Base-by-base conservation (phyloP, 1,140 invertebrate species). In the Lanistes nyassanus region DNA sequence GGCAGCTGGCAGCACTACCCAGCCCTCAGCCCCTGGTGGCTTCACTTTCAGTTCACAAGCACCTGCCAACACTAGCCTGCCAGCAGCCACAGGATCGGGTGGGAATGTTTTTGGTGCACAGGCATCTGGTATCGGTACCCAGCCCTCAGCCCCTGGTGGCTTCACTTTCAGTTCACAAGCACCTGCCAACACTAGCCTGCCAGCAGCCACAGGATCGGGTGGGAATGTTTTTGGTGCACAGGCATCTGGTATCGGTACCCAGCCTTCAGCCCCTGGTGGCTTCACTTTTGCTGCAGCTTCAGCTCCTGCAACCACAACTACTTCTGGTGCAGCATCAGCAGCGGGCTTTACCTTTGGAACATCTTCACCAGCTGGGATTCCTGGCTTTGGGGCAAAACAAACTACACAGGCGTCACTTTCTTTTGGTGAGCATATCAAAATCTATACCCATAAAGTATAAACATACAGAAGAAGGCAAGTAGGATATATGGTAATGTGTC, bases 1-100 rank as follows among this genome's bases (percentile, higher is more conserved):
- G 23, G 37, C 77, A 39, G n/a, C 71, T 39, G 47, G 71, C n/a
- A 11, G 31, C n/a, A 47, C 29, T 5, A 16, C 71, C 19, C 64
- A 62, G 21, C 34, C 34, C 29, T 34, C 76, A 21, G 64, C 70
- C n/a, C 64, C 74, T 65, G 67, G 75, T 42, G 81, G 83, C 7
- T 84, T 83, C 66, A 69, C 58, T 21, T 80, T 82, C 79, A 80
- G 81, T 36, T 13, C 74, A n/a, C 9, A 71, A 3, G 9, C 75
- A 34, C 34, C 47, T 36, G 26, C 66, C 19, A n/a, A 73, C n/a
- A 42, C 71, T 34, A 29, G 68, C 23, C 39, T 29, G 0, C 42
- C 69, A 29, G 60, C 78, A 42, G 6, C 71, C 13, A 39, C 80
- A 58, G 56, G 68, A 60, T 29, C 67, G 42, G 72, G 60, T 29